phyloP scores from a whole-genome alignment of 2,113 vertebrate species.

The Boulengerochromis microlepis region DNA sequence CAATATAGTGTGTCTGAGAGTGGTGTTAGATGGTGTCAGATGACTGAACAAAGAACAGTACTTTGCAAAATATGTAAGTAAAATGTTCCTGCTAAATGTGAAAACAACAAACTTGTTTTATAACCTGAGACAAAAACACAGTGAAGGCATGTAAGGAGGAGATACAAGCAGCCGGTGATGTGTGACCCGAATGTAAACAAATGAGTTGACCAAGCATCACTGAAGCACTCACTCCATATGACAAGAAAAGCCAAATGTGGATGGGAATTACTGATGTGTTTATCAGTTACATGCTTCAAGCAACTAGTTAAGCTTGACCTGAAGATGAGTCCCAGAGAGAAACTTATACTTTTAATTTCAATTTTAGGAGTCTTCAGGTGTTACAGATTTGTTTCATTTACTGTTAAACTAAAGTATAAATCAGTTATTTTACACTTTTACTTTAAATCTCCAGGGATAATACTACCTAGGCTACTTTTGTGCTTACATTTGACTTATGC shows the following conservation, averaged over 20 bases:
- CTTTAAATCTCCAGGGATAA: neutral
- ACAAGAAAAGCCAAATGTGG: neutral
- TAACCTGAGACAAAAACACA: neutral
- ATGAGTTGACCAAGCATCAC: neutral
- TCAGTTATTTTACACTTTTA: neutral
- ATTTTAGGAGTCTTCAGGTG: neutral
- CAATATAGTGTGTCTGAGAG: neutral
- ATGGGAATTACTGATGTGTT: neutral
- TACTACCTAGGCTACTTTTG: neutral
- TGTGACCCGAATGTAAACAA: neutral
- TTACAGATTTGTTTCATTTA: neutral
- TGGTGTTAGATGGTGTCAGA: neutral
- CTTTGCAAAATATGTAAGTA: neutral
- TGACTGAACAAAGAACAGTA: neutral
- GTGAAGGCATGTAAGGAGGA: neutral
- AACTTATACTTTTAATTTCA: neutral
- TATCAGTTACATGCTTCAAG: neutral
- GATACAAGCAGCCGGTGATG: neutral
- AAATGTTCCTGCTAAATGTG: neutral
- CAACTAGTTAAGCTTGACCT: neutral
- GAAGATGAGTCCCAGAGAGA: neutral
- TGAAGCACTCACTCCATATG: neutral
- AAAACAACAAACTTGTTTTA: neutral
- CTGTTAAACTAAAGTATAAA: neutral
- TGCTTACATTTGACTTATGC: neutral